phyloP scores from a whole-genome alignment of 2,113 vertebrate genomes.

The Sinocyclocheilus anshuiensis region DNA sequence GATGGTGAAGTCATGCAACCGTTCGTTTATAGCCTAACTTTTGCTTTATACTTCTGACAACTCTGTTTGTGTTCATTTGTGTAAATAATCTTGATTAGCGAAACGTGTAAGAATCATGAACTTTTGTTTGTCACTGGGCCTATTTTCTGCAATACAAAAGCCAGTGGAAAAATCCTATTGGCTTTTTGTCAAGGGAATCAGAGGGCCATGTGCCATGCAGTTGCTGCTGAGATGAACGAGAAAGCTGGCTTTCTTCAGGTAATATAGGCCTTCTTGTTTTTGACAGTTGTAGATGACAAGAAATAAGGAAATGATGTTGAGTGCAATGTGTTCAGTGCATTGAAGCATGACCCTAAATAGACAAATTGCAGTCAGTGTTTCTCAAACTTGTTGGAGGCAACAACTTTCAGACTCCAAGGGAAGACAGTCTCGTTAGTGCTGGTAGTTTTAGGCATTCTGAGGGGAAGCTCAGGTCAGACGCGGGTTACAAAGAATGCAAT shows the following conservation, averaged over 20 bases:
- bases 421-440: slow-evolving; percentile 7
- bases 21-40: too few relatives aligned
- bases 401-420: neutral
- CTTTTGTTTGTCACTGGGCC: neutral
- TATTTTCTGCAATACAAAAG: neutral
- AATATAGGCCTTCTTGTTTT: neutral
- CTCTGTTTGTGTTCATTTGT: too few relatives aligned
- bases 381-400: neutral
- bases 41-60: too few relatives aligned
- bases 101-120: neutral
- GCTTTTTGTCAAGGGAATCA: neutral
- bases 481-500: neutral
- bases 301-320: neutral
- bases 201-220: neutral
- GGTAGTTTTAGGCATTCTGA: neutral
- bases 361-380: neutral
- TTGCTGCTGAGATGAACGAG: neutral
- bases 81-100: too few relatives aligned
- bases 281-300: neutral
- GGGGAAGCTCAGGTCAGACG: neutral
- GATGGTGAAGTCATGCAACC: neutral
- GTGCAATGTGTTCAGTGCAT: neutral
- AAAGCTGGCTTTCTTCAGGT: neutral
- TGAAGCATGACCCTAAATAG: neutral
- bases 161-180: neutral